Evolutionary conservation across 2,797 vertebrate genomes (phyloP), one percentile per base, ranked within the genome.

Genomic region (Chloroceryle amazona): DNA sequence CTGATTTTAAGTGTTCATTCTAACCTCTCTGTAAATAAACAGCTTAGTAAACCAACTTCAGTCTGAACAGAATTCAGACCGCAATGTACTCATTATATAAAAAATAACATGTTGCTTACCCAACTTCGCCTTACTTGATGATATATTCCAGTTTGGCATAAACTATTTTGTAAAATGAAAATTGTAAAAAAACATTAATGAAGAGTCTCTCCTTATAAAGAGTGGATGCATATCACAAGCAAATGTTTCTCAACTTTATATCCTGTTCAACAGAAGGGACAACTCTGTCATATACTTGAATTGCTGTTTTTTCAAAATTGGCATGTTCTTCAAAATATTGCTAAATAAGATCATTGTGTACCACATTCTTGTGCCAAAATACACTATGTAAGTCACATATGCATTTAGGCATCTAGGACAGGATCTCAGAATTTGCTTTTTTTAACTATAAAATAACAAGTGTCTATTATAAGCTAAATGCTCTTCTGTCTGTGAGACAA

Each of bases 91-190:
- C 37, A 80, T 75, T 71, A 47, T 73, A 94, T 72, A 90, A 86
- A 84, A 95, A 95, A 37, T 9, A 61, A 12, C 54, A 68, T n/a
- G 55, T 90, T 90, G 88, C 95, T 91, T 94, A 96, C 96, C 95
- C 74, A 93, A 1, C 57, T 93, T 93, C 46, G 23, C 68, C 66
- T 96, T 76, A 92, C 39, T 91, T 90, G 95, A 90, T 94, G 89
- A 61, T 85, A 81, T 61, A 54, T 89, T 88, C 93, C 90, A 58
- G 51, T 89, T 89, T 94, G 86, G 68, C 66, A 85, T n/a, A 44
- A 81, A 37, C 55, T 66, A 13, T 72, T 89, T 70, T 67, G 51
- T 90, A 85, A 94, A 91, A 93, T 35, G 13, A 94, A 93, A 75
- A 88, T 84, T 73, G 71, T 70, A 84, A 90, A 57, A 60, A 89